phyloP scores from a whole-genome alignment of 1,140 invertebrate genomes.

The Augochlora pura region DNA sequence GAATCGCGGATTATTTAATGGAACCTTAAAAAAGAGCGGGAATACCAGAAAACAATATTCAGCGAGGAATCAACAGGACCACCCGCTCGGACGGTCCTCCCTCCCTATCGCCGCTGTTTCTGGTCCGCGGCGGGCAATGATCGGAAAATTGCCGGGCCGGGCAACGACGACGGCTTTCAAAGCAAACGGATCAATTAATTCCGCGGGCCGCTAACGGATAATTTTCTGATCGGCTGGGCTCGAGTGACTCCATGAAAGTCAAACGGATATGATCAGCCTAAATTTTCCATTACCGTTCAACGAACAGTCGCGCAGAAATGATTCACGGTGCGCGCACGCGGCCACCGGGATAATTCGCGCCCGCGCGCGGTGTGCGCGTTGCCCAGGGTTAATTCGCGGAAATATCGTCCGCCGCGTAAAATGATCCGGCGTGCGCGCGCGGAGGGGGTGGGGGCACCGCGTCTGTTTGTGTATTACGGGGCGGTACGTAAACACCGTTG shows the following conservation, averaged over 20 bases:
- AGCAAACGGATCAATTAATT: background rate
- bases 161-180: too few species aligned
- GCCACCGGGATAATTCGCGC: slow-evolving; percentile 1
- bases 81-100: too few species aligned
- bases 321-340: background rate
- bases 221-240: background rate
- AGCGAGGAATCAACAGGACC: too few species aligned
- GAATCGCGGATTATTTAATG: too few species aligned
- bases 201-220: background rate
- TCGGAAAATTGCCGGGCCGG: too few species aligned
- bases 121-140: too few species aligned
- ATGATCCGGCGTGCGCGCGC: slow-evolving; percentile 36
- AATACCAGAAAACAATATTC: too few species aligned
- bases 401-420: slow-evolving; percentile 37
- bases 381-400: slow-evolving; percentile 10
- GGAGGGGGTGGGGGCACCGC: background rate
- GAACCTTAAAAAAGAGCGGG: too few species aligned
- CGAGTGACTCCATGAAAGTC: background rate
- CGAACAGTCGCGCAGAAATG: slow-evolving; percentile 1
- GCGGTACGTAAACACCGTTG: slow-evolving; percentile 34
- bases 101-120: too few species aligned
- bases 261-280: background rate
- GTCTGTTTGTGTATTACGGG: slow-evolving; percentile 38
- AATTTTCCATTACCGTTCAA: slow-evolving; percentile 7
- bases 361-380: too few species aligned